These are phyloP conservation scores for Andinoacara biseriatus DNA, from an alignment of 2,113 vertebrate species.

Conservation along the genomic window DNA sequence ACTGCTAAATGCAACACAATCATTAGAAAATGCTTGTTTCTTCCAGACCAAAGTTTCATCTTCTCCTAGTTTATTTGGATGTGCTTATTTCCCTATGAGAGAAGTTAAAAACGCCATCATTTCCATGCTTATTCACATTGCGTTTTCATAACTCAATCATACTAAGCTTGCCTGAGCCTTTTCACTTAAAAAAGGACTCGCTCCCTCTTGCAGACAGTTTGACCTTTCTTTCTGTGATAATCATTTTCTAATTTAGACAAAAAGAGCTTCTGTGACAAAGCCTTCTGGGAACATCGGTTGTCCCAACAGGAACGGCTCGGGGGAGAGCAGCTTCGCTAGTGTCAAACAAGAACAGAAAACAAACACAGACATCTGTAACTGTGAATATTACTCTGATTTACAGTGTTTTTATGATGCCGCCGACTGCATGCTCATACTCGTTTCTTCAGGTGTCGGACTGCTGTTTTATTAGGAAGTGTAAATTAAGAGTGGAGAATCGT, in stretches of 20 bases:
- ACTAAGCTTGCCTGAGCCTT: slow-evolving; percentile 4
- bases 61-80: neutral
- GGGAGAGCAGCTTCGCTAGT: slow-evolving; percentile 24
- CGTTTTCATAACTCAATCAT: neutral
- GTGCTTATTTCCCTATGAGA: neutral
- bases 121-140: neutral
- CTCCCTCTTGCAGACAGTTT: slow-evolving; percentile 11
- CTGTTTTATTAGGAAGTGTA: slow-evolving; percentile 41
- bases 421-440: neutral
- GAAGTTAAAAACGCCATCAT: neutral
- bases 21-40: neutral
- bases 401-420: slow-evolving; percentile 10
- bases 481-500: slow-evolving; percentile 53
- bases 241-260: slow-evolving; percentile 41
- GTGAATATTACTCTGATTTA: slow-evolving; percentile 7
- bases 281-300: slow-evolving; percentile 19
- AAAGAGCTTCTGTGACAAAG: slow-evolving; percentile 47
- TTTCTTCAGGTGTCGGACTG: slow-evolving; percentile 10
- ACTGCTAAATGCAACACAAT: neutral
- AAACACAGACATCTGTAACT: neutral
- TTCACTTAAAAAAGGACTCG: neutral
- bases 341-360: neutral
- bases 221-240: slow-evolving; percentile 43
- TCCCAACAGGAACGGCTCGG: neutral
- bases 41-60: neutral